Conservation (phyloP, 2,797 vertebrate species). For the Glyptemys insculpta region DNA sequence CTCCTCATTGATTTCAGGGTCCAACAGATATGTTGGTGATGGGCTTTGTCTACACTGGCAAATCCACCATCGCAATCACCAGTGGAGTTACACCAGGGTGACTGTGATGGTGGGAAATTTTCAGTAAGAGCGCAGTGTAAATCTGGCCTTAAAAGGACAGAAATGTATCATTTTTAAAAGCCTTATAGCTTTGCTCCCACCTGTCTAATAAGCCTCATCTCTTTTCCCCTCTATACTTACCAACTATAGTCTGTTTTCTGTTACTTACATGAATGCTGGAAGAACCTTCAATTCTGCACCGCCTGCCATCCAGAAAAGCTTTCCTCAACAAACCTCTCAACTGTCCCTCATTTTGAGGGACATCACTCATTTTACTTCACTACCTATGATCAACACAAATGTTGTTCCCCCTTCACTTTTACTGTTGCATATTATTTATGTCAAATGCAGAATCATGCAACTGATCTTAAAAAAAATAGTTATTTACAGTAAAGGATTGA, state of each 20-base stretch:
- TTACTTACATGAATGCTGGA: neutral
- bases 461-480: neutral
- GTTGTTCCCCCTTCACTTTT: neutral
- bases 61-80: neutral
- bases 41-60: neutral
- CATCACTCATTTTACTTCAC: neutral
- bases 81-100: neutral
- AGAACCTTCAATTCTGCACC: neutral
- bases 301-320: neutral
- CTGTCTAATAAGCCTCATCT: neutral
- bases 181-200: neutral
- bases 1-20: neutral
- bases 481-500: neutral
- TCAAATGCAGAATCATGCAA: neutral
- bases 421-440: neutral
- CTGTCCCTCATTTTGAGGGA: neutral
- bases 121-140: neutral
- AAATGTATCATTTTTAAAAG: neutral
- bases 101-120: neutral
- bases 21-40: neutral
- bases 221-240: neutral
- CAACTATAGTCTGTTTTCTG: neutral
- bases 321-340: neutral
- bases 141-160: neutral
- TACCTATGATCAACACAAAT: neutral